Base-by-base conservation (phyloP, 2,888 invertebrate species). In the Lucinisca nassula region DNA sequence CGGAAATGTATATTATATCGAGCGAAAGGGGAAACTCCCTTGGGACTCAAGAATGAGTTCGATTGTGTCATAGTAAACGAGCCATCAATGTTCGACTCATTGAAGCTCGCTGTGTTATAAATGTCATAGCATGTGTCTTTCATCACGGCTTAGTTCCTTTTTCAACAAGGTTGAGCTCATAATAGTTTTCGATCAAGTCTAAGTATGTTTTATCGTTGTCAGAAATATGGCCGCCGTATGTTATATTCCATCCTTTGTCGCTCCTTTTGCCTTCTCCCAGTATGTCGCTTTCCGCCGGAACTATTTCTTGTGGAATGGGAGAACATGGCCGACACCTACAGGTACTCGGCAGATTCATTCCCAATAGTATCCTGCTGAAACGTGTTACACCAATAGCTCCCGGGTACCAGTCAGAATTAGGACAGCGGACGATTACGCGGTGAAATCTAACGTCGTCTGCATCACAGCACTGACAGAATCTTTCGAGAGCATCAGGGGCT, bases 391-490 rank as follows among this genome's bases (percentile, higher is more conserved):
- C 27, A 32, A 32, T 21, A 14, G 37, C 35, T 24, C 55, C 75
- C 17, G 79, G 79, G 58, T 37, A 17, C 74, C 74, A 74, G 58
- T 58, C 27, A 32, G 35, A 38, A 61, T 77, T 77, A 12, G 77
- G 77, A 58, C 88, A 88, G 17, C 8, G 30, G 6, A 89, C 45
- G 0, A n/a, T 12, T 10, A 84, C 51, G 10, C 75, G 74, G n/a
- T 58, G 73, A 24, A 35, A 30, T 14, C 58, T 61, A 14, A 61
- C 37, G 2, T 55, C 51, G 40, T 78, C 82, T 14, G 74, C 86
- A 37, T 86, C 79, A 78, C 90, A 90, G 70, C 90, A 90, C 67
- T 86, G 84, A 61, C 90, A 90, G 17, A 80, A 84, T 1, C 84
- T 73, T 73, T 90, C 88, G 35, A 90, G 80, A 27, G 80, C 73